phyloP scores from a whole-genome alignment of 2,888 invertebrate genomes.

The Zygothrica quintamaculata region DNA sequence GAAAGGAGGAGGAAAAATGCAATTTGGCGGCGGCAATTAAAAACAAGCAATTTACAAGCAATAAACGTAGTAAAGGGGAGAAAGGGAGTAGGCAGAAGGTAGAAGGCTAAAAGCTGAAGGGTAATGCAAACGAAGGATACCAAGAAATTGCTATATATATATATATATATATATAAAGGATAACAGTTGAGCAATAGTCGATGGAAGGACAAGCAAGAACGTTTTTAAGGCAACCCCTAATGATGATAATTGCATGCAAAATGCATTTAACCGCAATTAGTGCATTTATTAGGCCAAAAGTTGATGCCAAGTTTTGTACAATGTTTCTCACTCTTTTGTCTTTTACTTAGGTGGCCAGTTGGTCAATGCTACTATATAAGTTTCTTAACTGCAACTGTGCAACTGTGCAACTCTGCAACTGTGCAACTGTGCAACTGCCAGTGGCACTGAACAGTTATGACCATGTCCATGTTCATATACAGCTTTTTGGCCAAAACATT shows the following conservation, averaged over 20 bases:
- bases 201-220: not conserved
- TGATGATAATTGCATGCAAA: slow-evolving; percentile 80
- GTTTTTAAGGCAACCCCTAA: slow-evolving; percentile 73
- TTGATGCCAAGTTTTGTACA: slow-evolving; percentile 59
- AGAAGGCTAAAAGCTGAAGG: not conserved
- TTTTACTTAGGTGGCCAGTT: slow-evolving; percentile 45
- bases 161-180: not conserved
- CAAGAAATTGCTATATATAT: too few relatives aligned
- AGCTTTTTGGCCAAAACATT: slow-evolving; percentile 40
- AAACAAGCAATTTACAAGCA: slow-evolving; percentile 43
- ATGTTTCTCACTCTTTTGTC: slow-evolving; percentile 19
- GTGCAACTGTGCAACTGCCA: slow-evolving; percentile 14
- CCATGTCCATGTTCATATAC: slow-evolving; percentile 37
- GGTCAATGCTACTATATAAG: slow-evolving; percentile 29
- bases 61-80: not conserved
- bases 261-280: slow-evolving; percentile 84
- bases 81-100: not conserved
- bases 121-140: slow-evolving; percentile 6
- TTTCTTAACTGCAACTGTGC: too few relatives aligned
- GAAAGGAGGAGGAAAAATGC: slow-evolving; percentile 19
- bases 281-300: slow-evolving; percentile 83
- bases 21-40: slow-evolving; percentile 55
- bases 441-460: slow-evolving; percentile 33
- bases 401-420: slow-evolving; percentile 9
- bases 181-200: not conserved